A percentile compares a stretch with the other conserved stretches of the same genome.
Evolutionary conservation across 2,113 vertebrate species (phyloP).

Genomic region (Oryzias curvinotus): DNA sequence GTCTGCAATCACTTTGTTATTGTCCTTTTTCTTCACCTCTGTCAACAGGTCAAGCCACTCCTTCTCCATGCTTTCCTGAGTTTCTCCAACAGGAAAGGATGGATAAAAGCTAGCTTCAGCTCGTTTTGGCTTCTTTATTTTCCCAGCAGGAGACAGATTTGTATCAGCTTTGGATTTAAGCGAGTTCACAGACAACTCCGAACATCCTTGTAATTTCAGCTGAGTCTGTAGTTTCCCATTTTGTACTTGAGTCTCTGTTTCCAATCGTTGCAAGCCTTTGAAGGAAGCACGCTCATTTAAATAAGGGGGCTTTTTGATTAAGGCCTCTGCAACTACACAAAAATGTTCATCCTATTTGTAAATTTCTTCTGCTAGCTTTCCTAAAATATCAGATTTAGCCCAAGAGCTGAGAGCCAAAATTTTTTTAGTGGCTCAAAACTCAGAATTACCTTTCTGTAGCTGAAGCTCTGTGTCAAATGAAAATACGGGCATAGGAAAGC

Average conservation of each 20-base stretch:
- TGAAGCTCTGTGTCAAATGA: conserved; percentile 23
- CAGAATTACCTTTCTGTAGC: conserved; percentile 20
- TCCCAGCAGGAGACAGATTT: conserved; percentile 18
- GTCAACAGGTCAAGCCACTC: conserved; percentile 21
- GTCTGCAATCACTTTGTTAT: conserved; percentile 9
- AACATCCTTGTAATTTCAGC: conserved; percentile 31
- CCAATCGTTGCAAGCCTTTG: conserved; percentile 22
- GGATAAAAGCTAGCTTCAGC: conserved; percentile 27
- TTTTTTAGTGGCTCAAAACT: conserved; percentile 11
- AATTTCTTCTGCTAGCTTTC: conserved; percentile 19
- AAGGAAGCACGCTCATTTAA: conserved; percentile 10
- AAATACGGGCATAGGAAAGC: conserved; percentile 23
- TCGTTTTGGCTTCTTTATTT: conserved; percentile 26
- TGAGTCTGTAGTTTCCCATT: conserved; percentile 36
- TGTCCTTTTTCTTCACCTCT: conserved; percentile 11
- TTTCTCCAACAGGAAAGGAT: conserved; percentile 18
- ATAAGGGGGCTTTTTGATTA: conserved; percentile 8
- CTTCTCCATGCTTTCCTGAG: conserved; percentile 9
- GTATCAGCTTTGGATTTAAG: conserved; percentile 30
- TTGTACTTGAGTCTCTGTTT: conserved; percentile 23
- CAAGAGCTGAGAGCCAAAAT: conserved; percentile 21
- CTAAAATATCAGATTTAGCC: conserved; percentile 23
- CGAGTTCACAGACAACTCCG: conserved; percentile 20
- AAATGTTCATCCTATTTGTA: conserved; percentile 17
- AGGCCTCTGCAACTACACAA: conserved; percentile 19